These are phyloP conservation scores for Struthio camelus DNA, from an alignment of 2,113 vertebrate genomes.

Conservation along the genomic window DNA sequence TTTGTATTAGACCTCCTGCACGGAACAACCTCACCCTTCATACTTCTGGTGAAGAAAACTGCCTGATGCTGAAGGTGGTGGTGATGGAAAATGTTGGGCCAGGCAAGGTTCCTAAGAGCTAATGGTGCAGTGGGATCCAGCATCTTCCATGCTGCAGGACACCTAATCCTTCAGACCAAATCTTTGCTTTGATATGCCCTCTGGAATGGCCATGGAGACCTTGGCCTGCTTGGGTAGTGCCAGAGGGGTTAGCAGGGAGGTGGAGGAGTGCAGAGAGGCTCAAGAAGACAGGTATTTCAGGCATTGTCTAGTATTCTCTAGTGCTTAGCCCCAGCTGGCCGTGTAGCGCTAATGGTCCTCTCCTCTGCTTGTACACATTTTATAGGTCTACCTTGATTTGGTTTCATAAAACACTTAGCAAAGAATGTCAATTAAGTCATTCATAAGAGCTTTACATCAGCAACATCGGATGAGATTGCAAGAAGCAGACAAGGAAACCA, in stretches of 20 bases:
- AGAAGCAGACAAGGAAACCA: background rate
- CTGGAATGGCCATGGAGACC: background rate
- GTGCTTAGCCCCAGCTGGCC: background rate
- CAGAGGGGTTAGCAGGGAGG: background rate
- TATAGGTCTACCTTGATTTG: background rate
- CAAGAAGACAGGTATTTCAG: background rate
- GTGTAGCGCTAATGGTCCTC: background rate
- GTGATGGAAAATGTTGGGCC: background rate
- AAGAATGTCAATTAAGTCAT: background rate
- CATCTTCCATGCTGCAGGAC: background rate
- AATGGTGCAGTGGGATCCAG: background rate
- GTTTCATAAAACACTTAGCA: background rate
- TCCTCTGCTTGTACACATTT: background rate
- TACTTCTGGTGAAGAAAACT: background rate
- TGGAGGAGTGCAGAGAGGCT: background rate
- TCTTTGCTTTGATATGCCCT: background rate
- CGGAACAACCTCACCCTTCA: accelerated
- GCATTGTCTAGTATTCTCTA: background rate
- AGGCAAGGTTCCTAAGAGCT: background rate
- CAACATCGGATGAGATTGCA: background rate
- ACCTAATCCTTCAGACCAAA: background rate
- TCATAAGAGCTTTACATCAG: background rate
- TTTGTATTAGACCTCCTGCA: background rate
- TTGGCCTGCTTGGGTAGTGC: background rate
- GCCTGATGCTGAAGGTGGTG: background rate